Percentiles rank a stretch among this genome's conserved stretches.
These are phyloP conservation scores for Trissolcus brochymenae DNA, from an alignment of 2,888 invertebrate genomes.

Conservation along the genomic window DNA sequence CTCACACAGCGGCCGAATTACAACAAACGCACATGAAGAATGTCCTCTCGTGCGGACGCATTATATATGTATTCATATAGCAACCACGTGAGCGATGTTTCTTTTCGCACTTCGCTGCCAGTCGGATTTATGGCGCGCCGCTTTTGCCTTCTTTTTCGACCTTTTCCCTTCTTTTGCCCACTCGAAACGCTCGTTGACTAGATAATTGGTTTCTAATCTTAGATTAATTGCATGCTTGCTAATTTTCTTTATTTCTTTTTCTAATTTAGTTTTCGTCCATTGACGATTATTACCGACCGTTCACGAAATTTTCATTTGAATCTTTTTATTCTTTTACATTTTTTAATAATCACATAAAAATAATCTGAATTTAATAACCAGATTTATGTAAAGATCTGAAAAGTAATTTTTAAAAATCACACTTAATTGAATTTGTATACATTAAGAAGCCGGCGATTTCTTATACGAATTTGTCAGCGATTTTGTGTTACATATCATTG, in stretches of 20 bases:
- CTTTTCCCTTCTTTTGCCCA: conserved; percentile 46
- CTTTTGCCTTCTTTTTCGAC: conserved; percentile 46
- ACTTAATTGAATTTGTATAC: too few relatives aligned
- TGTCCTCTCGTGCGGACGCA: conserved; percentile 49
- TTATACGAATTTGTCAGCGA: too few relatives aligned
- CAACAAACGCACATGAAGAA: conserved; percentile 55
- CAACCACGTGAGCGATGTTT: conserved; percentile 57
- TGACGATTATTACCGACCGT: too few relatives aligned
- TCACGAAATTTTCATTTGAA: too few relatives aligned
- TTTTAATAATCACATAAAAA: too few relatives aligned
- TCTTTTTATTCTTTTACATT: too few relatives aligned
- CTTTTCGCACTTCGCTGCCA: conserved; percentile 60
- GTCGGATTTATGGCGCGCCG: conserved; percentile 54
- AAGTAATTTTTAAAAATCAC: too few relatives aligned
- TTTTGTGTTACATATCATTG: too few relatives aligned
- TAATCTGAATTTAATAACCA: too few relatives aligned
- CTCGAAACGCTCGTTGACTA: conserved; percentile 55
- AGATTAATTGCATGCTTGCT: conserved; percentile 30
- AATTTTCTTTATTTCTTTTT: background rate
- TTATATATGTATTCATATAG: conserved; percentile 54
- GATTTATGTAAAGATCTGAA: too few relatives aligned
- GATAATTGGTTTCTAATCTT: conserved; percentile 58
- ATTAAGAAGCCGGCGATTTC: too few relatives aligned
- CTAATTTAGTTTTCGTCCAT: background rate
- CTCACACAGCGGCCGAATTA: conserved; percentile 57